phyloP scores from a whole-genome alignment of 2,797 vertebrate genomes.

The Rhabdophis nuchalis region DNA sequence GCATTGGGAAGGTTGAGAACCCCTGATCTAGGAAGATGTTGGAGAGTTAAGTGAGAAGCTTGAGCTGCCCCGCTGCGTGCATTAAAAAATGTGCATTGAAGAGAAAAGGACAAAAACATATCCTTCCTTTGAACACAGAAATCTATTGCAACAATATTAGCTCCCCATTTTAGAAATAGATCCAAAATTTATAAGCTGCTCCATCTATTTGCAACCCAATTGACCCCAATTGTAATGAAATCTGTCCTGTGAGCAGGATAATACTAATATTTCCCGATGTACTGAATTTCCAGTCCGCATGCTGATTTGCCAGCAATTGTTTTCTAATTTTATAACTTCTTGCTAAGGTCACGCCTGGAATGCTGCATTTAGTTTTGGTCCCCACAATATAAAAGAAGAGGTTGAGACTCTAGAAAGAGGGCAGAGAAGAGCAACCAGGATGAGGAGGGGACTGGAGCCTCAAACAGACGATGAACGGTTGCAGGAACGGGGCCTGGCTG shows the following conservation, averaged over 20 bases:
- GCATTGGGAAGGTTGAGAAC: too few relatives aligned
- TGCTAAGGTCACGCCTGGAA: not conserved
- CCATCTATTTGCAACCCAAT: not conserved
- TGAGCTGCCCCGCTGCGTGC: too few relatives aligned
- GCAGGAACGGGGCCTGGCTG: too few relatives aligned
- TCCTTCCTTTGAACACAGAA: not conserved
- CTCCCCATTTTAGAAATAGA: accelerated
- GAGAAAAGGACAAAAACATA: not conserved
- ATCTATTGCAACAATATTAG: not conserved
- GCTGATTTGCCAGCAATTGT: not conserved
- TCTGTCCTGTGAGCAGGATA: not conserved
- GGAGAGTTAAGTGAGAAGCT: too few relatives aligned
- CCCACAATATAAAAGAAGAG: not conserved
- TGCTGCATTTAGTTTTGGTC: not conserved
- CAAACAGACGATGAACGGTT: too few relatives aligned
- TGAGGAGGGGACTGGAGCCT: not conserved
- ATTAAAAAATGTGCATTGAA: not conserved
- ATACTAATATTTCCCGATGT: not conserved
- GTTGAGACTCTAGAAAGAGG: not conserved
- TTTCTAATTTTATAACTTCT: not conserved
- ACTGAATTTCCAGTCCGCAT: not conserved
- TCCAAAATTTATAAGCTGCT: not conserved
- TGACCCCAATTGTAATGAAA: not conserved
- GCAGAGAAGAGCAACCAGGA: not conserved
- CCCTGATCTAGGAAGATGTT: too few relatives aligned